phyloP scores from a whole-genome alignment of 2,113 vertebrate genomes.

The Apaloderma vittatum region DNA sequence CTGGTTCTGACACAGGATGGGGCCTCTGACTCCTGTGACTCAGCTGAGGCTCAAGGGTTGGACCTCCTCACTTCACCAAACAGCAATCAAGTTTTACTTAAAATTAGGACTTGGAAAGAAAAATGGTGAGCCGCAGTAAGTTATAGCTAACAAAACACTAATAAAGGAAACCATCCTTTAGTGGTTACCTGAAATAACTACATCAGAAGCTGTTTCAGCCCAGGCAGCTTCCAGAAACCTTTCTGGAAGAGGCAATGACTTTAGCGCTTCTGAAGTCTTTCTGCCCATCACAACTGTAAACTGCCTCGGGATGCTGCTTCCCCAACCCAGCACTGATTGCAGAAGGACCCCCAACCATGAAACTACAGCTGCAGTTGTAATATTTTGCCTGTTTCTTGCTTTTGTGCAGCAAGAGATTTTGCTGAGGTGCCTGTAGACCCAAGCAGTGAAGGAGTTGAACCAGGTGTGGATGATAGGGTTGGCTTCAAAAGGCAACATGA shows the following conservation, averaged over 20 bases:
- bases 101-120: background rate
- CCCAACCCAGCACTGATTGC: background rate
- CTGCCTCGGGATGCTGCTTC: background rate
- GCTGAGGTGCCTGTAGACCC: background rate
- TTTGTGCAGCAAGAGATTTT: background rate
- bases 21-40: background rate
- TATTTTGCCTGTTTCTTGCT: background rate
- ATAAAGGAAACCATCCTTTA: background rate
- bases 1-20: background rate
- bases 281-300: background rate
- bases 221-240: background rate
- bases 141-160: background rate
- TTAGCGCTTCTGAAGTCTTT: background rate
- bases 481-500: background rate
- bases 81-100: background rate
- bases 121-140: background rate
- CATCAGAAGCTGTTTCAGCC: background rate
- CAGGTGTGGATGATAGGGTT: rapidly evolving
- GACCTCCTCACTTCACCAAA: rapidly evolving
- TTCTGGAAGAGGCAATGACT: background rate
- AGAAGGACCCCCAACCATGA: background rate
- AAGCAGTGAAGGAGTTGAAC: rapidly evolving
- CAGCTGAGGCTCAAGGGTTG: background rate
- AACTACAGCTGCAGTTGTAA: background rate
- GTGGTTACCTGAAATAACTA: background rate